Evolutionary conservation across 2,113 vertebrate species (phyloP).

Genomic region (Prolemur simus): DNA sequence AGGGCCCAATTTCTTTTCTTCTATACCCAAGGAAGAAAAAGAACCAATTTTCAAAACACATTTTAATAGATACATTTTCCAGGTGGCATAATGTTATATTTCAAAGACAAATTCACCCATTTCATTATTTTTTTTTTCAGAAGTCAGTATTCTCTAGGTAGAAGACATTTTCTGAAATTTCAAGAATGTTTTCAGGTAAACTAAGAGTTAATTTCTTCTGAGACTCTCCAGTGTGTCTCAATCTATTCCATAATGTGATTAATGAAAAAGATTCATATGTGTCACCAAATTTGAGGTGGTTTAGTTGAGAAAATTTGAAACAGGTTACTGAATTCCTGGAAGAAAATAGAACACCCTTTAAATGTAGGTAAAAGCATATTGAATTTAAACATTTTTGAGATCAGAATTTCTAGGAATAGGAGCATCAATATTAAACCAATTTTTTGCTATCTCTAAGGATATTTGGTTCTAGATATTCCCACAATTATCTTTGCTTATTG

Average conservation of each 20-base stretch:
- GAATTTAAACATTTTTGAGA: conserved; percentile 16
- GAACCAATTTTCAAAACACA: conserved; percentile 47
- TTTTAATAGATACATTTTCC: conserved; percentile 55
- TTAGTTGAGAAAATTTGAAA: conserved; percentile 33
- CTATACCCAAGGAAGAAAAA: conserved; percentile 4
- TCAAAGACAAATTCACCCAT: conserved; percentile 25
- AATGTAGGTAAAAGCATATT: not conserved
- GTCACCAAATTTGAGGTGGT: not conserved
- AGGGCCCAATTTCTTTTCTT: not conserved
- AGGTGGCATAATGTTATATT: not conserved
- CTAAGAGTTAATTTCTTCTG: conserved; percentile 34
- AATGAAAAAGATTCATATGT: conserved; percentile 20
- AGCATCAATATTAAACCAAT: not conserved
- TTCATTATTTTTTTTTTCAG: conserved; percentile 22
- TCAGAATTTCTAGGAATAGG: not conserved
- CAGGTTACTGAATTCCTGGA: conserved; percentile 63
- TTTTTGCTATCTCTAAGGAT: not conserved
- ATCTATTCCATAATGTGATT: not conserved
- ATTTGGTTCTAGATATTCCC: not conserved
- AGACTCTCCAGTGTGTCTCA: not conserved
- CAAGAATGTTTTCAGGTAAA: not conserved
- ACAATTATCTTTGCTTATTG: not conserved
- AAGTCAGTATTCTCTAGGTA: conserved; percentile 20
- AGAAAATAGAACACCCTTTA: conserved; percentile 58
- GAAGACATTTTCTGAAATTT: conserved; percentile 47